Percentiles rank a stretch among this genome's conserved stretches.
These are phyloP conservation scores for Karalla daura DNA, from an alignment of 2,797 vertebrate genomes.

Conservation along the genomic window DNA sequence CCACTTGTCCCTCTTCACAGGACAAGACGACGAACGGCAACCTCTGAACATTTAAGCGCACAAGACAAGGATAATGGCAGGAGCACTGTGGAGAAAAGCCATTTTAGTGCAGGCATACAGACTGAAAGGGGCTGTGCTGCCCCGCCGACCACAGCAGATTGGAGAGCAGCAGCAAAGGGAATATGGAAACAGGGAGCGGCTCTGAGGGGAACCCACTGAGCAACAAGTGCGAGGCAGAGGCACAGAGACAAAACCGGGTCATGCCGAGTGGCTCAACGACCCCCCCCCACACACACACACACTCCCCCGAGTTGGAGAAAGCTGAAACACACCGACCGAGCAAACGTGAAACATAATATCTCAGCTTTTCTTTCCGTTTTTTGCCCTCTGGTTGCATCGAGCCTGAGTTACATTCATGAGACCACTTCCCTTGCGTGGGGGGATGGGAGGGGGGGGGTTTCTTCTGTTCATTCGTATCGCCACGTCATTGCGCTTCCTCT, in stretches of 20 bases:
- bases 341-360: constrained; percentile 13
- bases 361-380: neutral
- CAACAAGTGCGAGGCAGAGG: constrained; percentile 48
- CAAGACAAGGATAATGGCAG: constrained; percentile 71
- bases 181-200: constrained; percentile 80
- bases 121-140: constrained; percentile 69
- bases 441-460: neutral
- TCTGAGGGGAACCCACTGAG: constrained; percentile 66
- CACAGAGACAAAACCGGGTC: constrained; percentile 49
- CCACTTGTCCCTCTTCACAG: constrained; percentile 42
- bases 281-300: no score
- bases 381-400: constrained; percentile 6
- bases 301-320: constrained; percentile 32
- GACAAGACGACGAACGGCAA: constrained; percentile 48
- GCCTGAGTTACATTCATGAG: neutral
- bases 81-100: constrained; percentile 66
- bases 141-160: constrained; percentile 76
- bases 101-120: constrained; percentile 62
- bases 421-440: neutral
- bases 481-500: constrained; percentile 76
- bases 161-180: constrained; percentile 64
- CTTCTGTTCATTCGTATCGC: constrained; percentile 49
- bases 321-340: constrained; percentile 33
- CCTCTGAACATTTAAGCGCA: constrained; percentile 64
- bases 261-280: constrained; percentile 39